phyloP scores from a whole-genome alignment of 2,888 invertebrate genomes.

The Phyllotreta striolata region DNA sequence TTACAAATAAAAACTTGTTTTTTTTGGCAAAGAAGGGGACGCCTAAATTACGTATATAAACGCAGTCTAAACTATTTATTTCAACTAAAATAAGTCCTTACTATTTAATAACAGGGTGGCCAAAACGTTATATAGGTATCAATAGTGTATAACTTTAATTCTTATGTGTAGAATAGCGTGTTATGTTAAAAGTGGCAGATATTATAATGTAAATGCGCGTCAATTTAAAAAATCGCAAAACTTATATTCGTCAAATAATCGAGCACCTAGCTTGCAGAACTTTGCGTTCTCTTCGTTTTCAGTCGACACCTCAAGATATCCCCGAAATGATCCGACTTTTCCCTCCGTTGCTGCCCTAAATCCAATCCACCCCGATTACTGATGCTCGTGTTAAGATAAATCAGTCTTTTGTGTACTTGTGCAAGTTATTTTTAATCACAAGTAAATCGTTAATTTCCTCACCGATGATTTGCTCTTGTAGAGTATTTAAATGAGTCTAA shows the following conservation, averaged over 20 bases:
- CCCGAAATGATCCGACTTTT: slow-evolving; percentile 28
- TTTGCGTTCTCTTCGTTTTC: slow-evolving; percentile 47
- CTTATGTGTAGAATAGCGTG: slow-evolving; percentile 57
- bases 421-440: too few relatives aligned
- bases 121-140: slow-evolving; percentile 47
- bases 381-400: too few relatives aligned
- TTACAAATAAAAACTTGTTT: not conserved
- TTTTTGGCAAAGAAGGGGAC: slow-evolving; percentile 5
- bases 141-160: slow-evolving; percentile 58
- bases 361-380: too few relatives aligned
- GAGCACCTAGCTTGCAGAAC: slow-evolving; percentile 55
- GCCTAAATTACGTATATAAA: slow-evolving; percentile 49
- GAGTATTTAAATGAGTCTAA: too few relatives aligned
- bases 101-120: slow-evolving; percentile 49
- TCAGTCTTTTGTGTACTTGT: too few relatives aligned
- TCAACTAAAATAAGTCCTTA: slow-evolving; percentile 50
- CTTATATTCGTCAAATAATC: slow-evolving; percentile 47
- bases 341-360: too few relatives aligned
- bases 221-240: slow-evolving; percentile 58
- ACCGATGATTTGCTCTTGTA: too few relatives aligned
- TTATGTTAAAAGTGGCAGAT: slow-evolving; percentile 59
- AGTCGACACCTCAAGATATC: slow-evolving; percentile 22
- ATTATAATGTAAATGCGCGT: slow-evolving; percentile 45
- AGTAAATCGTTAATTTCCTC: too few relatives aligned
- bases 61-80: slow-evolving; percentile 50